Base-by-base conservation (phyloP, 1,140 invertebrate species). In the Steinernema khuongi region DNA sequence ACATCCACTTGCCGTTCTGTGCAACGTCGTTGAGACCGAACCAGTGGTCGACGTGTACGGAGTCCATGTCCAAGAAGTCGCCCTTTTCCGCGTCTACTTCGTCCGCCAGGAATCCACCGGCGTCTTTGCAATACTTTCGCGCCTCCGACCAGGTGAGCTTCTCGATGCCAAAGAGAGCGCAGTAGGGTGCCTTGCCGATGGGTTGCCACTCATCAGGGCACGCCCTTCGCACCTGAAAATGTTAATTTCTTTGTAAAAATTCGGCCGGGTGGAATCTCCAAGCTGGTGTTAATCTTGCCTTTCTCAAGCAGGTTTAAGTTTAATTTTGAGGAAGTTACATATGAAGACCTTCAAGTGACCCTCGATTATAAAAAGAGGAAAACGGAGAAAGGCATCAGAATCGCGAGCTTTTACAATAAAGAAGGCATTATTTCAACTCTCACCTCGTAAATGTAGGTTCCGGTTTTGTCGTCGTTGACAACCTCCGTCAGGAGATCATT, bases 91-190 rank as follows among this genome's bases (percentile, higher is more conserved):
- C 32, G 19, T 0, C 36, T 1, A 70, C 4, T 73, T 78, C 77
- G 44, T 78, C 77, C 2, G 67, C 66, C 17, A 78, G 71, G 36
- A 79, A 78, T 67, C 76, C 77, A 1, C 71, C 67, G 18, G 72
- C 50, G 30, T 2, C 7, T 17, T 44, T 11, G 32, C 77, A 78
- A 72, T 43, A 78, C 18, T 1, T 22, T 17, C 41, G 70, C 0
- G 77, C 77, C 1, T 78, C 74, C n/a, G 50, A 22, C 4, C 43
- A 79, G 36, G 18, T 36, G 1, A 19, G 4, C 32, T 11, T 71
- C 26, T 18, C 19, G 17, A 17, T 19, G 17, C 22, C 41, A 2
- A 50, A 0, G 14, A 66, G 4, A 31, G 68, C 50, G 17, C 50
- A 68, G n/a, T 67, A 33, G 36, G 73, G 72, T 32, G 71, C 66